phyloP scores from a whole-genome alignment of 1,140 invertebrate genomes.

The Mya arenaria region DNA sequence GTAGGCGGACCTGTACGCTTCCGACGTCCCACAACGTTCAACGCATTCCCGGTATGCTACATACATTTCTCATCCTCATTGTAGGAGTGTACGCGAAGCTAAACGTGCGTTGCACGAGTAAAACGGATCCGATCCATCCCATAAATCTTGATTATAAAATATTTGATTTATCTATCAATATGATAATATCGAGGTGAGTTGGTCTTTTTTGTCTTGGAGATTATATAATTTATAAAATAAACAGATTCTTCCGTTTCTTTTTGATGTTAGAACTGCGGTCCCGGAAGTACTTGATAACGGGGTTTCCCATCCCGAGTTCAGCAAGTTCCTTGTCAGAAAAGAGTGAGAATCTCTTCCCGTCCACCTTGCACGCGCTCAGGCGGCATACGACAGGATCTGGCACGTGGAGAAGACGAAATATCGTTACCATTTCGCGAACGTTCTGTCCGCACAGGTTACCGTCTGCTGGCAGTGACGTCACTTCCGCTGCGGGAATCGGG shows the following conservation, averaged over 20 bases:
- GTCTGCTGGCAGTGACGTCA: slow-evolving; percentile 44
- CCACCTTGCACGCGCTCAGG: slow-evolving; percentile 28
- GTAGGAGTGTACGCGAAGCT: no score
- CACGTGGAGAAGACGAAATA: slow-evolving; percentile 29
- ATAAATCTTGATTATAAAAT: no score
- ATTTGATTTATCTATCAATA: no score
- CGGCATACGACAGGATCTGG: slow-evolving; percentile 17
- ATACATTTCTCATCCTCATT: no score
- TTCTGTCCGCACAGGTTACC: slow-evolving; percentile 19
- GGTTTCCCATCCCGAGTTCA: slow-evolving; percentile 42
- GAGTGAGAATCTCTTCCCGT: slow-evolving; percentile 39
- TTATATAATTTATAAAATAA: slow-evolving; percentile 25
- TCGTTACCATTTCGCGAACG: slow-evolving; percentile 40
- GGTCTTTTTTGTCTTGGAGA: no score
- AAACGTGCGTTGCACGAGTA: no score
- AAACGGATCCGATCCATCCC: no score
- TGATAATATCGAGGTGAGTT: no score
- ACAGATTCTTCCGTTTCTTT: background rate
- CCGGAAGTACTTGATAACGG: slow-evolving; percentile 42
- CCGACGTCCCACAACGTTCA: no score
- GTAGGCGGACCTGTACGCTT: no score
- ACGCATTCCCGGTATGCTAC: no score
- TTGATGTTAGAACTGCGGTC: slow-evolving; percentile 14
- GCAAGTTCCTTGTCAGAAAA: slow-evolving; percentile 42
- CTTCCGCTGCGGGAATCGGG: slow-evolving; percentile 31